phyloP scores from a whole-genome alignment of 1,140 invertebrate genomes.

The Panonychus citri region DNA sequence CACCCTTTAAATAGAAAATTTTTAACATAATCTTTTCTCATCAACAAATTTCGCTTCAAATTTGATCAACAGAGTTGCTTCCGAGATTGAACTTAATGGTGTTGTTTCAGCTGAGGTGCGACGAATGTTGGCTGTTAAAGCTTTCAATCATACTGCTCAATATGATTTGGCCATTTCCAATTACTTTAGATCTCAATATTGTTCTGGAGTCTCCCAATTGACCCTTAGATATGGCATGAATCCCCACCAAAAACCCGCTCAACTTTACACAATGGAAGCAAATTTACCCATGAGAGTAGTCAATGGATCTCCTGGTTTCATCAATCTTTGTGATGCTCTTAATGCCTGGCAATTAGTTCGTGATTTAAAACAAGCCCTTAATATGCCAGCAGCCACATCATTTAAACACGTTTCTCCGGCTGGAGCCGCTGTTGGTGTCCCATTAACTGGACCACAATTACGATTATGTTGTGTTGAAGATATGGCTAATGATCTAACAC shows the following conservation, averaged over 20 bases:
- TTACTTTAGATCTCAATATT: slow-evolving; percentile 79
- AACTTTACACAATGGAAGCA: slow-evolving; percentile 49
- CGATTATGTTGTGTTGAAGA: slow-evolving; percentile 84
- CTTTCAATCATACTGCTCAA: slow-evolving; percentile 80
- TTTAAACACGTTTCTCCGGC: slow-evolving; percentile 72
- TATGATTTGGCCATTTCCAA: slow-evolving; percentile 87
- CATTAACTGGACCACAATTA: slow-evolving; percentile 45
- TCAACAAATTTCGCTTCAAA: too few relatives aligned
- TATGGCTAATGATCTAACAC: slow-evolving; percentile 43
- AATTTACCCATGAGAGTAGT: slow-evolving; percentile 66
- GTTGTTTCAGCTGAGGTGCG: slow-evolving; percentile 41
- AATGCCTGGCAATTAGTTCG: slow-evolving; percentile 90
- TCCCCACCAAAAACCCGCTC: slow-evolving; percentile 88
- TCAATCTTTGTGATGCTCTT: slow-evolving; percentile 88
- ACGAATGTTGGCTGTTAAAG: slow-evolving; percentile 46
- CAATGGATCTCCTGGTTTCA: slow-evolving; percentile 87
- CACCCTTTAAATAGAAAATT: too few relatives aligned
- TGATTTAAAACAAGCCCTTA: slow-evolving; percentile 53
- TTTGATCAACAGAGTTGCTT: slow-evolving; percentile 27
- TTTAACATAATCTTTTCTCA: too few relatives aligned
- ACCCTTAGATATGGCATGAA: slow-evolving; percentile 89
- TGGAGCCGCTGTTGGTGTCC: slow-evolving; percentile 64
- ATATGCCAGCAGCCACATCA: slow-evolving; percentile 73
- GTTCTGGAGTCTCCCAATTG: slow-evolving; percentile 46
- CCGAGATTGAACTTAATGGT: slow-evolving; percentile 39